Evolutionary conservation across 2,113 vertebrate genomes (phyloP), one percentile per base, ranked within the genome.

Genomic region (Istiophorus platypterus): DNA sequence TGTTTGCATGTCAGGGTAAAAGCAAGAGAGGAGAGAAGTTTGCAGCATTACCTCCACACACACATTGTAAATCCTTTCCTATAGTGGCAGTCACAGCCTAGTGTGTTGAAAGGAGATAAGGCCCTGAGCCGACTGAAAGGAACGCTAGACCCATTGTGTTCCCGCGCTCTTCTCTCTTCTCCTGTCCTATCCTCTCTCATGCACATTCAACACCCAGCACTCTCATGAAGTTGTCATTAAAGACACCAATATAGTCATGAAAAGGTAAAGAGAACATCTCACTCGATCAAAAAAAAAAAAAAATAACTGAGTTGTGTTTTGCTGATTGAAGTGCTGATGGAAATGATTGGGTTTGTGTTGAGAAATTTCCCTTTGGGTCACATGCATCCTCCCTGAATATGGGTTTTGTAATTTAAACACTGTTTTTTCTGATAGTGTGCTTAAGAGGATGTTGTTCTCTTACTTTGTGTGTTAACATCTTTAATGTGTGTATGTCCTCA

Each of bases 71-170:
- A 96, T 95, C 94, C 93, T 92, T 93, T 92, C 93, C 91, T 93
- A 89, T 92, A 91, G 92, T 89, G 76, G 80, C 90, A 91, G 89
- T 91, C 92, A 85, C 88, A 88, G 91, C 86, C 90, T 91, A 78
- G 93, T 88, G 93, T 95, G 95, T 86, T 92, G 78, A 93, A 89
- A 90, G 84, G 92, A 96, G 95, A 95, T 96, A 96, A 95, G 95
- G 87, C 81, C 64, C 76, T 82, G 82, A 90, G 92, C 87, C 24
- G 88, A 80, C 87, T 91, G 93, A 94, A 93, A 93, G 89, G 86
- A 92, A 85, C 52, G 82, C 82, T 71, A 78, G 87, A 87, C 67
- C 92, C 88, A 94, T 95, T 96, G 94, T 95, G 74, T 91, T 81
- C 78, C 74, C 51, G 82, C 52, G 51, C 91, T 90, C 85, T 57